These are phyloP conservation scores for Chrysotoxum bicinctum DNA, from an alignment of 2,888 invertebrate genomes.

Conservation along the genomic window DNA sequence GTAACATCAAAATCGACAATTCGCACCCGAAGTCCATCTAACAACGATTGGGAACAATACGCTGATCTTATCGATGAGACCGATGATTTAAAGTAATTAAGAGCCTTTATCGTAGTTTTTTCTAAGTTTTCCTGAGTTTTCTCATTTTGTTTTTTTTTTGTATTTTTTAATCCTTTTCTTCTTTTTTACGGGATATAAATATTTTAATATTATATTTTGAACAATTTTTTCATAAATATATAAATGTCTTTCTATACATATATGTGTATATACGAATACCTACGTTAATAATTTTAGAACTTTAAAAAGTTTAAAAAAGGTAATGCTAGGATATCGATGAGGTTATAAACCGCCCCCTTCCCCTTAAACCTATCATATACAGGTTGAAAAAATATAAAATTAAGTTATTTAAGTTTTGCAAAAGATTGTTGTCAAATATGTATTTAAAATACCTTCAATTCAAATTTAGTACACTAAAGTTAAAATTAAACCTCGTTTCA, in stretches of 20 bases:
- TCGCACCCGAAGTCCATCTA: constrained; percentile 79
- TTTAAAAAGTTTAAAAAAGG: constrained; percentile 79
- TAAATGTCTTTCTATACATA: constrained; percentile 9
- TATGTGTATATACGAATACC: constrained; percentile 1
- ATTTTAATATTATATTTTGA: constrained; percentile 35
- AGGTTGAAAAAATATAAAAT: constrained; percentile 8
- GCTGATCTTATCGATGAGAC: constrained; percentile 82
- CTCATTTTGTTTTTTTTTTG: constrained; percentile 59
- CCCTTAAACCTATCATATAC: constrained; percentile 12
- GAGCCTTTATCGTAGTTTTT: constrained; percentile 82
- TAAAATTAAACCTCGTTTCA: constrained; percentile 14
- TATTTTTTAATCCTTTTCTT: constrained; percentile 73
- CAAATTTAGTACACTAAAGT: constrained; percentile 30
- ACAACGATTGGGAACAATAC: constrained; percentile 82
- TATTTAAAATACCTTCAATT: constrained; percentile 10
- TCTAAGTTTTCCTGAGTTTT: constrained; percentile 81
- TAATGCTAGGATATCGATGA: constrained; percentile 79
- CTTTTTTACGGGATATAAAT: constrained; percentile 63
- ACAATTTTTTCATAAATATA: neutral
- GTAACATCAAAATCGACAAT: constrained; percentile 78
- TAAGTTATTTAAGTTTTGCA: constrained; percentile 23
- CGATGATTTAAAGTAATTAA: constrained; percentile 83
- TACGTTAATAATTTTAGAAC: constrained; percentile 75
- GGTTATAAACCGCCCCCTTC: constrained; percentile 55
- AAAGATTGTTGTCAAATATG: constrained; percentile 13